Conservation (phyloP, 2,888 invertebrate genomes). For the Meghimatium bilineatum region DNA sequence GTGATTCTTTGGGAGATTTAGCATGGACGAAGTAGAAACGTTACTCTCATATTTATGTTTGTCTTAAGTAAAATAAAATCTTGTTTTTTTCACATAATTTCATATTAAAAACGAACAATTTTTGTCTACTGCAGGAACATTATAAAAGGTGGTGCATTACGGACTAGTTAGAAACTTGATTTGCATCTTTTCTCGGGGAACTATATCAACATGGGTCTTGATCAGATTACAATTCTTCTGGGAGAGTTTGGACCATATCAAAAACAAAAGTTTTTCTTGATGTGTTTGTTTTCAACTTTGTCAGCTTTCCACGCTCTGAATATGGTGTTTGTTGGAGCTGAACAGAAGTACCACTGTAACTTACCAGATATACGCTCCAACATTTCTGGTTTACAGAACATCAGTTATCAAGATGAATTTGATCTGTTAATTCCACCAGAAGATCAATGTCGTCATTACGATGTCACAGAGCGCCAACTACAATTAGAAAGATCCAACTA, state of each 20-base stretch:
- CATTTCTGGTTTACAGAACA: not conserved
- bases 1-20: no score
- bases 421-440: conserved; percentile 41
- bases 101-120: no score
- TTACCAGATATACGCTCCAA: conserved; percentile 44
- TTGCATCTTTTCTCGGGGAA: no score
- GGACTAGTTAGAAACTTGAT: not conserved
- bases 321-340: conserved; percentile 93
- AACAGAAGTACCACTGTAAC: conserved; percentile 89
- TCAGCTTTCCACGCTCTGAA: conserved; percentile 95
- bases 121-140: no score
- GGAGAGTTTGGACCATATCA: conserved; percentile 94
- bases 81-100: no score
- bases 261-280: conserved; percentile 89
- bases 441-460: conserved; percentile 28
- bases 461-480: not conserved
- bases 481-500: not conserved
- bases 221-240: conserved; percentile 82
- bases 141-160: not conserved
- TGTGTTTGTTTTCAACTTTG: conserved; percentile 91
- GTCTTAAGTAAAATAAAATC: no score
- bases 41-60: no score
- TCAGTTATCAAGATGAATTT: conserved; percentile 26
- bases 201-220: conserved; percentile 56
- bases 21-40: no score